Evolutionary conservation across 2,797 vertebrate genomes (phyloP), one percentile per base, ranked within the genome.

Genomic region (Hydrolagus colliei): DNA sequence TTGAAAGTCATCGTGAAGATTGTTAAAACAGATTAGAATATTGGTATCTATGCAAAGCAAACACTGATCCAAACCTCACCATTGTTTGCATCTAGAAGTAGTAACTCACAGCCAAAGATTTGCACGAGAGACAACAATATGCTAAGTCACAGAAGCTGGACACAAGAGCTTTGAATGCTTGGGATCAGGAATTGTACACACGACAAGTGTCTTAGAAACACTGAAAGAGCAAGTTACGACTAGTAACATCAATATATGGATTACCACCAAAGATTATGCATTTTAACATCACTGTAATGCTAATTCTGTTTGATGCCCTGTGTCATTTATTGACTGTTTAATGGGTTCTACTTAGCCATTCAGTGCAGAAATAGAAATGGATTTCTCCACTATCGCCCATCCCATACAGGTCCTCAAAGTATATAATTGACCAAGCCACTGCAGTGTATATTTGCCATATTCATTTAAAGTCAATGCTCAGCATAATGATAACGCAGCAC

Each of bases 211-310:
- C 67, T 84, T 68, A 84, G 11, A 84, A 68, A 3, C 32, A 52
- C 52, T 52, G 32, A 84, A 18, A 77, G 7, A 68, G 79, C 32
- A 41, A 18, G 27, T 68, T 32, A 82, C 61, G 62, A 41, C 63
- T 82, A 65, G 14, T 27, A 84, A 84, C 32, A 71, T 84, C 78
- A 67, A 82, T 82, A 67, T 32, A 82, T 82, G 63, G 78, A 82
- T 82, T 82, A 68, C n/a, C n/a, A 67, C 22, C 1, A n/a, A n/a
- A 16, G 78, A 68, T 32, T 82, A 41, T 78, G 76, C 76, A 78
- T 82, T 82, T 80, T 68, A 82, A 82, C 62, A 82, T 65, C 78
- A 67, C 63, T 71, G 27, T 84, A 84, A 52, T 71, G 79, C 32
- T 84, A 84, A 63, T 84, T 71, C 52, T 71, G 65, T 71, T 68